Evolutionary conservation across 2,797 vertebrate species (phyloP), one percentile per base, ranked within the genome.

Genomic region (Chromobotia macracanthus): DNA sequence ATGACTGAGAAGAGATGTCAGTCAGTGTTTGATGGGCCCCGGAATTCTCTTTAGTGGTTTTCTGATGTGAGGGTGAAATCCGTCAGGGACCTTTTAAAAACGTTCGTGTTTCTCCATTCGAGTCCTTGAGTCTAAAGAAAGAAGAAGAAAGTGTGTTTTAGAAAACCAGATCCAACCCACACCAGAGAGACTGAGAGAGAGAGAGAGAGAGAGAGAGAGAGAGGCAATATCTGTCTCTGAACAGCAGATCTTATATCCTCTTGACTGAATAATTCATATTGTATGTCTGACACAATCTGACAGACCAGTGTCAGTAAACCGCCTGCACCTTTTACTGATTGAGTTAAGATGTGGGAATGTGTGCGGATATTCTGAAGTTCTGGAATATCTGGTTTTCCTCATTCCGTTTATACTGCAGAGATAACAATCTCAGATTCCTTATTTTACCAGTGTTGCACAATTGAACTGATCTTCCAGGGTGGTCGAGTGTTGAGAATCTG

Each of bases 181-280:
- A 6, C 11, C 13, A 16, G 25, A 66, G 51, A 35, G 38, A 56
- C 31, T 28, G 19, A 35, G 46, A 31, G 10, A n/a, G 53, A 41
- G 41, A 23, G 8, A 13, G 50, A 77, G 25, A 56, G 28, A 71
- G 67, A 60, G 48, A 58, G 21, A 61, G 35, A 51, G 25, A 72
- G 56, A 75, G 44, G 9, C 41, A 51, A 18, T 82, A 77, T 65
- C 70, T 44, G 35, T 64, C 31, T 56, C 31, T 70, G n/a, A 50
- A 66, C 69, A 80, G 84, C 80, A 73, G 81, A 74, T 84, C 72
- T 82, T 68, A 79, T 82, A 77, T 83, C 65, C 28, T 53, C 15
- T 44, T 72, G 72, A 64, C 19, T 82, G 80, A 84, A 85, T 84
- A 79, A 87, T 87, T 87, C 75, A 85, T 84, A 77, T 15, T 48